Evolutionary conservation across 35 echinoderm and acorn worm genomes (phyloP).

Genomic region (Apostichopus parvimensis): DNA sequence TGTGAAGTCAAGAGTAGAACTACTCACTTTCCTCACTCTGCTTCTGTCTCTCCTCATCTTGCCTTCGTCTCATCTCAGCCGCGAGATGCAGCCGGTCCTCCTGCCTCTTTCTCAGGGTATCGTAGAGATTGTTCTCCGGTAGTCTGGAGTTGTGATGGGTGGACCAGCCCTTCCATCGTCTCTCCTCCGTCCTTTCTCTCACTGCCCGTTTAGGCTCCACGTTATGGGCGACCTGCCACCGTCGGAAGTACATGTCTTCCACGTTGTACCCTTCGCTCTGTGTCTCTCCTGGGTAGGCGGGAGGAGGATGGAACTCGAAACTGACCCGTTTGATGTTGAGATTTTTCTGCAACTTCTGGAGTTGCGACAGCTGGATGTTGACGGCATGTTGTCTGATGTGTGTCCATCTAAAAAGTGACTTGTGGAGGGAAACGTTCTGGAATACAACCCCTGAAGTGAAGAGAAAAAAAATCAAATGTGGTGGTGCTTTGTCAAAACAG

Average conservation of each 20-base stretch:
- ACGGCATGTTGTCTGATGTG: neutral
- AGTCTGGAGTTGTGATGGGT: neutral
- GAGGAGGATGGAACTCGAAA: conserved; percentile 17
- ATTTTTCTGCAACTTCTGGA: neutral
- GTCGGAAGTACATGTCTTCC: conserved; percentile 48
- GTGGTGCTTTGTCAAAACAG: too few relatives aligned
- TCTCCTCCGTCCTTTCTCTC: neutral
- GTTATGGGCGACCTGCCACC: conserved; percentile 34
- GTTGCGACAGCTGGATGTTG: neutral
- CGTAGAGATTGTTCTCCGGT: neutral
- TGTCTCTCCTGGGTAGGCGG: neutral
- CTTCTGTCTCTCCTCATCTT: neutral
- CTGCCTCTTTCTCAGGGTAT: neutral
- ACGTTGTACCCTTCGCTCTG: conserved; percentile 37
- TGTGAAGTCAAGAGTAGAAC: neutral
- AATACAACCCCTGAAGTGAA: conserved; percentile 5
- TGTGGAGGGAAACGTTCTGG: conserved; percentile 35
- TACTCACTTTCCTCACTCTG: neutral
- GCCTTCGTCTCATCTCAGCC: neutral
- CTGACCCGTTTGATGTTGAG: neutral
- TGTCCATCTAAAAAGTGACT: conserved; percentile 18
- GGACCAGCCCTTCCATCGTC: conserved; percentile 30
- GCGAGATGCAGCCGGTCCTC: neutral
- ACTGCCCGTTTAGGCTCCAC: neutral
- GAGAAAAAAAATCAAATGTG: neutral